These are phyloP conservation scores for Chunga burmeisteri DNA, from an alignment of 2,113 vertebrate species.

Conservation along the genomic window DNA sequence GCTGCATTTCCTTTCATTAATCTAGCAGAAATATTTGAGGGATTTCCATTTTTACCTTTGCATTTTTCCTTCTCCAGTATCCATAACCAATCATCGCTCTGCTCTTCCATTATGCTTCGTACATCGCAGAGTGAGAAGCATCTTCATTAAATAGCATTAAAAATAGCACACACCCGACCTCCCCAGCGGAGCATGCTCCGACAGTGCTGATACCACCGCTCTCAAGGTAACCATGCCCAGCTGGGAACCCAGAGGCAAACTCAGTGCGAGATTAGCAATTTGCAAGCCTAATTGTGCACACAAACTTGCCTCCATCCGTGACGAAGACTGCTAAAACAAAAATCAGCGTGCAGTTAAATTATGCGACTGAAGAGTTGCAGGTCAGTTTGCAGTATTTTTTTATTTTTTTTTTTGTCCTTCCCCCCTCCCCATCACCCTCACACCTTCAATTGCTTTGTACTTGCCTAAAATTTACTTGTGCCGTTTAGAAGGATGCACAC, in stretches of 20 bases:
- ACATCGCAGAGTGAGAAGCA: conserved; percentile 70
- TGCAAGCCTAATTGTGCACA: conserved; percentile 58
- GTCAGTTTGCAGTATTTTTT: not conserved
- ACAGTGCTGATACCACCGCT: conserved; percentile 65
- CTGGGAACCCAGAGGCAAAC: conserved; percentile 67
- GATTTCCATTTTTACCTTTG: conserved; percentile 69
- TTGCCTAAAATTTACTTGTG: conserved; percentile 14
- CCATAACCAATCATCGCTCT: conserved; percentile 69
- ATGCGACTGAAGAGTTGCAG: conserved; percentile 38
- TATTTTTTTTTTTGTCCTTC: not conserved
- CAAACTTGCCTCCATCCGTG: conserved; percentile 52
- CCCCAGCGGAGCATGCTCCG: conserved; percentile 70
- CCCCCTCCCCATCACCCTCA: not conserved
- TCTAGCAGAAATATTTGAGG: conserved; percentile 13
- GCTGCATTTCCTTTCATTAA: not conserved
- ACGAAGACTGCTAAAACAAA: conserved; percentile 48
- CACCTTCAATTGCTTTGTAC: not conserved
- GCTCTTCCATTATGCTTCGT: conserved; percentile 69
- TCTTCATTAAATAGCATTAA: conserved; percentile 79
- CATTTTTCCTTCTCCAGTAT: conserved; percentile 64
- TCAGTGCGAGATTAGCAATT: conserved; percentile 62
- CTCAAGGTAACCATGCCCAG: conserved; percentile 74
- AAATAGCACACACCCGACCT: conserved; percentile 74
- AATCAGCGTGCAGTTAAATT: conserved; percentile 49
- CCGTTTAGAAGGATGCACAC: not conserved